A percentile compares a stretch with the other conserved stretches of the same genome.
phyloP scores from a whole-genome alignment of 2,113 vertebrate species.

The Spizaetus ornatus region DNA sequence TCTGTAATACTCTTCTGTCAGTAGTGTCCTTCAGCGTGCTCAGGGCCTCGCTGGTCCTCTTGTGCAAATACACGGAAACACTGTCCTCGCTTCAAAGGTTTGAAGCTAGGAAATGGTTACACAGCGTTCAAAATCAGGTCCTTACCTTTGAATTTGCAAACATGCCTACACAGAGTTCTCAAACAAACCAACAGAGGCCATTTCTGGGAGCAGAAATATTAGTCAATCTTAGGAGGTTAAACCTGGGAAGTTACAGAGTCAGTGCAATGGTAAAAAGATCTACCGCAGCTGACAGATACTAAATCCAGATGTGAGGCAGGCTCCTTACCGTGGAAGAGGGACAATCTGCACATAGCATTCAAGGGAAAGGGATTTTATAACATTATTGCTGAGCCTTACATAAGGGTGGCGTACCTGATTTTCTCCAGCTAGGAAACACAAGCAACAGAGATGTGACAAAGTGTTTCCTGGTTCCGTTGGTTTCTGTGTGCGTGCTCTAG shows the following conservation, averaged over 20 bases:
- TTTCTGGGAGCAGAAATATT: neutral
- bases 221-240: neutral
- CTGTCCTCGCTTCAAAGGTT: neutral
- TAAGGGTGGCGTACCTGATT: neutral
- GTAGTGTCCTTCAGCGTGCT: neutral
- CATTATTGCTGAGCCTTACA: neutral
- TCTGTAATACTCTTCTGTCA: neutral
- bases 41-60: neutral
- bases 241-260: neutral
- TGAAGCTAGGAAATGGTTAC: neutral
- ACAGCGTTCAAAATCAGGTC: neutral
- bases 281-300: neutral
- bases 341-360: fast-evolving
- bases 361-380: neutral
- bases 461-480: neutral
- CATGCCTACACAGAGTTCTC: neutral
- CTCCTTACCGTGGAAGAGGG: neutral
- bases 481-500: neutral
- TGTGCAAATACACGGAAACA: neutral
- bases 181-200: neutral
- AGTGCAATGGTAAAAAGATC: neutral
- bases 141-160: neutral
- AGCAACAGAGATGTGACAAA: neutral
- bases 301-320: neutral
- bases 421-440: neutral